Conservation (phyloP, 2,888 invertebrate species). For the Trichopria drosophilae region DNA sequence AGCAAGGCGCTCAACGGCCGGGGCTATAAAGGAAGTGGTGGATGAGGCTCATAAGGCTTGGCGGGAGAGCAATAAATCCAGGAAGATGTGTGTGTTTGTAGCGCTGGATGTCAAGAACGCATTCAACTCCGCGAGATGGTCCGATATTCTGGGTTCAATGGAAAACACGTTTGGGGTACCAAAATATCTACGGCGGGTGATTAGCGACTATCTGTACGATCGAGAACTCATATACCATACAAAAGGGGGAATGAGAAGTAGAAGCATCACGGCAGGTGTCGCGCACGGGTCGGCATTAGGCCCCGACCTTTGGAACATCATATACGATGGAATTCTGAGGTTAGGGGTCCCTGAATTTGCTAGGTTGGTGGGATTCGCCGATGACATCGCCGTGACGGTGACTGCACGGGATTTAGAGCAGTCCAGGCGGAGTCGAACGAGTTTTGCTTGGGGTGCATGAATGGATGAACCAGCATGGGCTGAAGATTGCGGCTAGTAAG, state of each 20-base stretch:
- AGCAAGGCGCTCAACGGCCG: conserved; percentile 31
- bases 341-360: conserved; percentile 25
- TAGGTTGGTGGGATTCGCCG: conserved; percentile 29
- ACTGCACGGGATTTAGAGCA: background rate
- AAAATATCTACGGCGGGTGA: conserved; percentile 25
- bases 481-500: conserved; percentile 28
- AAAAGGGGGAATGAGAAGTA: background rate
- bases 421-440: background rate
- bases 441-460: background rate
- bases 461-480: conserved; percentile 10
- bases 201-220: conserved; percentile 29
- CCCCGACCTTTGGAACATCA: conserved; percentile 19
- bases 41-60: background rate
- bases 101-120: conserved; percentile 23
- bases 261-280: conserved; percentile 1
- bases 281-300: conserved; percentile 20
- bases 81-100: background rate
- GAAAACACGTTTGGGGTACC: conserved; percentile 30
- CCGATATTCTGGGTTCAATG: conserved; percentile 29
- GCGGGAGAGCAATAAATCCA: background rate
- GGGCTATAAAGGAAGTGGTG: conserved; percentile 26
- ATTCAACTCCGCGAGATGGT: conserved; percentile 31
- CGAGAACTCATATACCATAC: conserved; percentile 28
- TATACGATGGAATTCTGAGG: conserved; percentile 11
- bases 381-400: conserved; percentile 28